Evolutionary conservation across 2,888 invertebrate species (phyloP).

Genomic region (Clitarchus hookeri): DNA sequence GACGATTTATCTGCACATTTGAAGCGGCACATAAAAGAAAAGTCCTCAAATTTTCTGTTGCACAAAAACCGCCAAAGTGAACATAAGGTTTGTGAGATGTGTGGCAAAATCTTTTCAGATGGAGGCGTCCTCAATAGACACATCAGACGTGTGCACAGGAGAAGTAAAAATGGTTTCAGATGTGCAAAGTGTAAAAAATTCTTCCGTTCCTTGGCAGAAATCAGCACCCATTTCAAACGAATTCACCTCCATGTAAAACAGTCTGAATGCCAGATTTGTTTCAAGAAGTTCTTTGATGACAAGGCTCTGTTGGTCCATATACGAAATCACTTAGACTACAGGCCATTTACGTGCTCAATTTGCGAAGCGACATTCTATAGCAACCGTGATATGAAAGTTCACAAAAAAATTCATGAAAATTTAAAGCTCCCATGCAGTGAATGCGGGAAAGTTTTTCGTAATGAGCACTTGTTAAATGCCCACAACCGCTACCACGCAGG

Average conservation of each 20-base stretch:
- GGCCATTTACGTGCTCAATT: neutral
- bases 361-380: neutral
- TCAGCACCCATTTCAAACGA: neutral
- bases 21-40: neutral
- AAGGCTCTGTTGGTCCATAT: neutral
- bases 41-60: neutral
- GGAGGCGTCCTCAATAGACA: neutral
- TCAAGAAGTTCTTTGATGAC: conserved; percentile 11
- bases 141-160: neutral
- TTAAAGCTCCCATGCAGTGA: neutral
- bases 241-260: conserved; percentile 11
- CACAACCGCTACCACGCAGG: neutral
- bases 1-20: conserved; percentile 1
- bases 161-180: neutral
- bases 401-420: neutral
- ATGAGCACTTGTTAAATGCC: neutral
- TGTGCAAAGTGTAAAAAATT: neutral
- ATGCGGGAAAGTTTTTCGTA: neutral
- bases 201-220: neutral
- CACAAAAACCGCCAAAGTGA: neutral
- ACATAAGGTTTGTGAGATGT: conserved; percentile 11
- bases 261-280: neutral
- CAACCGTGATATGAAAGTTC: neutral
- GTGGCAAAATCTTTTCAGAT: conserved; percentile 11
- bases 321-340: neutral